Evolutionary conservation across 2,888 invertebrate species (phyloP), one percentile per base, ranked within the genome.

Genomic region (Meganola albula): DNA sequence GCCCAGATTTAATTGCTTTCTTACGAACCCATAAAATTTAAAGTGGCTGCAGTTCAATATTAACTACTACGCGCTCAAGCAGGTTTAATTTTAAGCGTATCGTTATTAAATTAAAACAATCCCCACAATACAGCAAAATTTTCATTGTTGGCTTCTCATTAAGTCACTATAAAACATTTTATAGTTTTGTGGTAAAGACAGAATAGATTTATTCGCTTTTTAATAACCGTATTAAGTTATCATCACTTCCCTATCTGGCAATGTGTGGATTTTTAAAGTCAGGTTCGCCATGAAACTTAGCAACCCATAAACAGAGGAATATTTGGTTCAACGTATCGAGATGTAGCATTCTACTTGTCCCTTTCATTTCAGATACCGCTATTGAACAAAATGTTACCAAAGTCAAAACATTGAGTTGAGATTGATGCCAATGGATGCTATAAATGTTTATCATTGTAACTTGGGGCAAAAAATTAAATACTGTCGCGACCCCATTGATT

Each of bases 1-100:
- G 74, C 73, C 74, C 67, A 65, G 63, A 55, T 76, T 78, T 82
- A 76, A 83, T 78, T 74, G 70, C 77, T 80, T 83, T 82, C 80
- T 78, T 76, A 80, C 64, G 77, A 78, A 82, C 56, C 61, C 63
- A 75, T 84, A 74, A 84, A 69, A 69, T 72, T 57, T 58, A 67
- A 70, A 75, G 76, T 76, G 74, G 72, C 66, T 63, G 57, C 60
- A 64, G 69, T 65, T 65, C 73, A 65, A 78, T 79, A 72, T 73
- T 76, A n/a, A n/a, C n/a, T 66, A 69, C 63, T 58, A 58, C 60
- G 49, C 43, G n/a, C n/a, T n/a, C n/a, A n/a, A n/a, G n/a, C 46
- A 52, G 59, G 61, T 68, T 67, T 54, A 65, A 74, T 66, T 74
- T 70, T 58, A 70, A 70, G 63, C 65, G 63, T 67, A 65, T 70